Base-by-base conservation (phyloP, 2,888 invertebrate genomes). In the Cheilosia urbana region DNA sequence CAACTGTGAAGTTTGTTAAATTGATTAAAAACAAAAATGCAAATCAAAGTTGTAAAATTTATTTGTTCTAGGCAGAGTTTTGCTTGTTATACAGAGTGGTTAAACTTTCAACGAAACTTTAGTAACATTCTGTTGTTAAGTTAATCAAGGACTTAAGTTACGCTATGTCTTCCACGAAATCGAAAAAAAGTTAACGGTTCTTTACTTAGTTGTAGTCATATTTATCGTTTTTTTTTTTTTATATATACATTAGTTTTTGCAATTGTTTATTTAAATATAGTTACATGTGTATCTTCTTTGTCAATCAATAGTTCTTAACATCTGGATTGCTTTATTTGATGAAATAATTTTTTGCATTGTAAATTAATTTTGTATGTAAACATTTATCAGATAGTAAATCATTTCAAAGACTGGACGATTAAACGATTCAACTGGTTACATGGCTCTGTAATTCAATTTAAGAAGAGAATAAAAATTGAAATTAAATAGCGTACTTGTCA, bases 331-430 rank as follows among this genome's bases (percentile, higher is more conserved):
- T 65, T 62, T 45, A 62, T 24, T 47, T 45, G 17, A 63, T 49
- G 47, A 24, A 63, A 27, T 17, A 47, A 19, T 66, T 40, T 51
- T 34, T 40, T 47, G 55, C 55, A 66, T 11, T 77, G 58, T 79
- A 58, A 37, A 75, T 69, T 60, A 77, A 60, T 75, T 47, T 65
- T 58, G 42, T 49, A 77, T 37, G 47, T 77, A 42, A n/a, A 51
- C 34, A 60, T 55, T 53, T 51, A 27, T 65, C 63, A 47, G 42
- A 69, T 60, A 34, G 58, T 68, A 53, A 71, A 66, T 51, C 49
- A 45, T 71, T 72, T 71, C 51, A 75, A 80, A 85, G 80, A 85
- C 80, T 85, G 85, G 80, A 76, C 63, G 72, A 72, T 51, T 65
- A 69, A 57, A 71, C 55, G 15, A 15, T 51, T 27, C 45, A 71